Percentiles rank a stretch among this genome's conserved stretches.
Conservation (phyloP, 2,888 invertebrate species). For the Nemotelus nigrinus region DNA sequence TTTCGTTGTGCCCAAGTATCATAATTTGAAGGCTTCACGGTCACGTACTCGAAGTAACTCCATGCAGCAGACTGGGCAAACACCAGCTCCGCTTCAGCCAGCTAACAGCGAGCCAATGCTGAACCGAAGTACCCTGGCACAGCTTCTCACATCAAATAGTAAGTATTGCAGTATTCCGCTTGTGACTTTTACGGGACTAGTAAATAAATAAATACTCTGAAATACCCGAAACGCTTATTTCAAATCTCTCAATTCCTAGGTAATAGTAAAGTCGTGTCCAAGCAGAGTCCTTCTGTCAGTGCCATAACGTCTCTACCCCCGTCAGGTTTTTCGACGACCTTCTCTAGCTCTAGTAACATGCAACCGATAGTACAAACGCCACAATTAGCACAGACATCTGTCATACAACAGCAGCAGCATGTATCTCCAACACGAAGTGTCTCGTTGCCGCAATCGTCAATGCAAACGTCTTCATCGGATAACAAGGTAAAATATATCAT, state of each 20-base stretch:
- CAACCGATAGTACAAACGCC: slow-evolving; percentile 66
- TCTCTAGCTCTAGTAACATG: slow-evolving; percentile 62
- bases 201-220: background rate
- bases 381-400: slow-evolving; percentile 38
- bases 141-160: slow-evolving; percentile 73
- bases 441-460: slow-evolving; percentile 58
- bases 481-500: slow-evolving; percentile 52
- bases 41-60: slow-evolving; percentile 63
- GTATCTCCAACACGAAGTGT: slow-evolving; percentile 62
- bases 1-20: slow-evolving; percentile 63
- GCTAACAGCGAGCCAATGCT: slow-evolving; percentile 82
- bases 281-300: slow-evolving; percentile 58
- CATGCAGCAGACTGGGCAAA: slow-evolving; percentile 58
- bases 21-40: slow-evolving; percentile 56
- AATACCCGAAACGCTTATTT: background rate
- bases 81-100: slow-evolving; percentile 73
- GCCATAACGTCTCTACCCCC: slow-evolving; percentile 54
- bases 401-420: slow-evolving; percentile 42
- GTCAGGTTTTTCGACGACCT: slow-evolving; percentile 43
- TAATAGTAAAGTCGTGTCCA: slow-evolving; percentile 44
- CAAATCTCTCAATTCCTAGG: background rate
- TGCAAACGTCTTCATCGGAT: slow-evolving; percentile 60
- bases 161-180: slow-evolving; percentile 21
- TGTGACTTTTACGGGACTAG: background rate
- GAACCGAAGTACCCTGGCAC: slow-evolving; percentile 79